phyloP scores from a whole-genome alignment of 2,888 invertebrate species.

The Acanthosepion lycidas region DNA sequence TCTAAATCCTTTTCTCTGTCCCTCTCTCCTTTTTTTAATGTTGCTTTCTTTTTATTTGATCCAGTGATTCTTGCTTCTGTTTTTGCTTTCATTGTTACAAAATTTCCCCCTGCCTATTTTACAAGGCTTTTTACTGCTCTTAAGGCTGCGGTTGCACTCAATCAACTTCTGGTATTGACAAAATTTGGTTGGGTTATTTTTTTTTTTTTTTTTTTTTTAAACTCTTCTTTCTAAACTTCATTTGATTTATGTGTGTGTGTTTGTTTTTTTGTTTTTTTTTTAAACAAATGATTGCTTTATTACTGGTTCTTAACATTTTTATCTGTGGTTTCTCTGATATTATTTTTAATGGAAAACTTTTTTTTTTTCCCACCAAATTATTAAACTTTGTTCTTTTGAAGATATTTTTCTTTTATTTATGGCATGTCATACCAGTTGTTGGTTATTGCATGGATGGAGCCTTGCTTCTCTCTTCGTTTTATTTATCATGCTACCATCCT shows the following conservation, averaged over 20 bases:
- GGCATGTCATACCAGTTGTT: background rate
- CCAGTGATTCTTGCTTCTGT: background rate
- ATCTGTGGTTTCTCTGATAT: background rate
- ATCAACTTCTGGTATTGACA: constrained; percentile 1
- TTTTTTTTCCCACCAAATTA: background rate
- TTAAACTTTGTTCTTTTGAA: background rate
- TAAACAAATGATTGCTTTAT: background rate
- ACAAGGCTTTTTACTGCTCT: background rate
- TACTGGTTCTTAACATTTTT: background rate
- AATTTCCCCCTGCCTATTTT: background rate
- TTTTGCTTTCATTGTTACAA: background rate
- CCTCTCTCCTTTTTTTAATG: background rate
- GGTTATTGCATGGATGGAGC: constrained; percentile 35
- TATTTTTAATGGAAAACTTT: background rate
- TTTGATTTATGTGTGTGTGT: background rate
- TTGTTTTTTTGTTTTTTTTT: background rate
- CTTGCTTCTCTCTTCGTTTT: background rate
- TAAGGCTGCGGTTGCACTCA: background rate
- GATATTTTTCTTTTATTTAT: background rate
- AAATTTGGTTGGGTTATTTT: background rate
- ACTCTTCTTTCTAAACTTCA: no score
- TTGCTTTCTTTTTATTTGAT: background rate
- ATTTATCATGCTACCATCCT: constrained; percentile 24
- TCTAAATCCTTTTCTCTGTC: background rate
- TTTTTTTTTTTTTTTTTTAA: background rate